phyloP scores from a whole-genome alignment of 92 coral and sea anemone species.

The Nematostella vectensis region DNA sequence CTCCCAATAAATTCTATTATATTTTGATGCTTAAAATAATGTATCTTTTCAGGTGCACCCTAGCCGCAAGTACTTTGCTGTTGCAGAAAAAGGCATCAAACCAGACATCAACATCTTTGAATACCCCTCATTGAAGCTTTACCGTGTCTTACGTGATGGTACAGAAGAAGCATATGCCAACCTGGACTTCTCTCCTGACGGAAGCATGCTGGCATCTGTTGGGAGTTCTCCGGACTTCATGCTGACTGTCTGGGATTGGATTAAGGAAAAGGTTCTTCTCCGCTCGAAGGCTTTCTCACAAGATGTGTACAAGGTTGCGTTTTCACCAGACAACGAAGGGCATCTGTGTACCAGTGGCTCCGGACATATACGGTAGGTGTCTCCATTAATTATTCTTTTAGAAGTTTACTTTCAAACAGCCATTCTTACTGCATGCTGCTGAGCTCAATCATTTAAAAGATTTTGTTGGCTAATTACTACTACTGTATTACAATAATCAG shows the following conservation, averaged over 20 bases:
- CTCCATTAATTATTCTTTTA: background rate
- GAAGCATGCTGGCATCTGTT: slow-evolving; percentile 87
- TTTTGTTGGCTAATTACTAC: background rate
- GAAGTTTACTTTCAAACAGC: too few species aligned
- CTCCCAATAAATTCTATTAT: too few species aligned
- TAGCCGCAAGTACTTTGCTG: slow-evolving; percentile 91
- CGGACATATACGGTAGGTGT: slow-evolving; percentile 92
- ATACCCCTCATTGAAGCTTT: slow-evolving; percentile 87
- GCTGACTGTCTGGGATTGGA: slow-evolving; percentile 99
- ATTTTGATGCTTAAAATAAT: background rate
- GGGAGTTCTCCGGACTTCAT: slow-evolving; percentile 95
- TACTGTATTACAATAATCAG: too few species aligned
- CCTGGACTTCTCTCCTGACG: slow-evolving; percentile 89
- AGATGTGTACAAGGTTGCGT: slow-evolving; percentile 90
- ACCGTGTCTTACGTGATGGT: slow-evolving; percentile 90
- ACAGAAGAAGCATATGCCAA: slow-evolving; percentile 93
- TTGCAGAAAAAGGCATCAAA: slow-evolving; percentile 91
- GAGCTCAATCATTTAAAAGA: too few species aligned
- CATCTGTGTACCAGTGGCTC: slow-evolving; percentile 91
- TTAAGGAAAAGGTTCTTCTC: slow-evolving; percentile 72
- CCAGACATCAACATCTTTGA: slow-evolving; percentile 92
- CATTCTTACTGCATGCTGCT: too few species aligned
- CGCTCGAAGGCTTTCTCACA: slow-evolving; percentile 96
- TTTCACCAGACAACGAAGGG: slow-evolving; percentile 98
- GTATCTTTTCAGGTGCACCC: slow-evolving; percentile 69